These are phyloP conservation scores for Campoplex nolae DNA, from an alignment of 2,888 invertebrate species.

Conservation along the genomic window DNA sequence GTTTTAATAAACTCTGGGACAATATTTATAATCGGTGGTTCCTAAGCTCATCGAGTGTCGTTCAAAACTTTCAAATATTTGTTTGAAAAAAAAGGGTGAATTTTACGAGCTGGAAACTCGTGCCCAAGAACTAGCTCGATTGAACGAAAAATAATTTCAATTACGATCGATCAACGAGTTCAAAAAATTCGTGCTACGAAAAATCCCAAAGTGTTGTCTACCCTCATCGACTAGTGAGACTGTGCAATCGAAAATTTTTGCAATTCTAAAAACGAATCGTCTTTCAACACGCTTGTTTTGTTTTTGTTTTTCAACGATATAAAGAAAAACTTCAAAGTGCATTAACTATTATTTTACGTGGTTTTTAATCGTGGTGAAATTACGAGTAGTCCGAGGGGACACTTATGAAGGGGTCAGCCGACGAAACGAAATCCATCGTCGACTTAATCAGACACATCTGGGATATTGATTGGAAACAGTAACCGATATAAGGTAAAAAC, in stretches of 20 bases:
- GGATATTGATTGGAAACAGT: constrained; percentile 82
- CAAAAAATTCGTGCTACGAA: neutral
- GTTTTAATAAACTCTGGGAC: constrained; percentile 58
- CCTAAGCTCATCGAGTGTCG: constrained; percentile 36
- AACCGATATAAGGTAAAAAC: constrained; percentile 76
- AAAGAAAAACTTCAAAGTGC: constrained; percentile 22
- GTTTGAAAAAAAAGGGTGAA: neutral
- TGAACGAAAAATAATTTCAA: neutral
- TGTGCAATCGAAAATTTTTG: neutral
- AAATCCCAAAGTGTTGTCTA: neutral
- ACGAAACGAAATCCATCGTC: constrained; percentile 77
- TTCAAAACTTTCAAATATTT: neutral
- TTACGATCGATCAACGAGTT: neutral
- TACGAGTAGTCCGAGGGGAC: constrained; percentile 73
- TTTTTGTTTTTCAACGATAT: neutral
- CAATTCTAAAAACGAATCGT: neutral
- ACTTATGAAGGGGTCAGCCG: constrained; percentile 81
- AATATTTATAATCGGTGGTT: constrained; percentile 67
- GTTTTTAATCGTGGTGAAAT: constrained; percentile 32
- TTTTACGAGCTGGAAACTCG: constrained; percentile 1
- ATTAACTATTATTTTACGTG: constrained; percentile 43
- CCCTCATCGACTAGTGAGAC: neutral
- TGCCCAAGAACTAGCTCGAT: neutral
- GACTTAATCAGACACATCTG: constrained; percentile 79
- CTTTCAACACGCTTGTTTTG: neutral